Percentiles rank a stretch among this genome's conserved stretches.
Evolutionary conservation across 37 sponge, comb jelly and placozoan species (phyloP).

Genomic region (Eunapius fragilis): DNA sequence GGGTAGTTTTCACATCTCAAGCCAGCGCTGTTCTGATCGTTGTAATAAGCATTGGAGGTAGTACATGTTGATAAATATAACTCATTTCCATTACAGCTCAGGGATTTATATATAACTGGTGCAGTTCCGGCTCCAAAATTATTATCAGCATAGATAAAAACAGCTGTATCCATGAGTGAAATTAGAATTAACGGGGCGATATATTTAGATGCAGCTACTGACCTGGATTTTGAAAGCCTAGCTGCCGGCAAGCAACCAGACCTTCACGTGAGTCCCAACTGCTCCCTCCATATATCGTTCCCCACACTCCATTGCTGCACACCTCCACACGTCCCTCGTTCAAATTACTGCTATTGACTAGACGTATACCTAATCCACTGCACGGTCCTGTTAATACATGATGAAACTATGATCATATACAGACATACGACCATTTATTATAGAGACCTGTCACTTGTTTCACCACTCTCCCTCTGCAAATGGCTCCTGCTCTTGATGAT

Average conservation of each 20-base stretch:
- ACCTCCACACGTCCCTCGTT: neutral
- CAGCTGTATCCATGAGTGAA: neutral
- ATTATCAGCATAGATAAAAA: neutral
- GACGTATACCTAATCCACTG: neutral
- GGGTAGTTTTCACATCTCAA: neutral
- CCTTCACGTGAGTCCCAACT: neutral
- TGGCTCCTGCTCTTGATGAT: neutral
- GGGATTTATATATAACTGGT: neutral
- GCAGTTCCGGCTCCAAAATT: neutral
- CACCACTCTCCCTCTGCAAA: neutral
- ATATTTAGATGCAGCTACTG: too few relatives aligned
- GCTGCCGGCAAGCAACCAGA: neutral
- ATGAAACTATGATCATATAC: neutral
- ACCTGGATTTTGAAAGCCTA: neutral
- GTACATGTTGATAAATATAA: neutral
- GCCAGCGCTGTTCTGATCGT: neutral
- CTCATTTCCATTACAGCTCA: neutral
- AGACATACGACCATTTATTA: neutral
- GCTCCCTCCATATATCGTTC: neutral
- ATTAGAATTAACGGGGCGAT: too few relatives aligned
- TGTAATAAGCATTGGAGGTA: neutral
- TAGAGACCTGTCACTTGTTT: neutral
- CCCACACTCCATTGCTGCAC: neutral
- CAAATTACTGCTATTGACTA: neutral
- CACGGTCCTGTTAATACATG: neutral